Evolutionary conservation across 2,797 vertebrate genomes (phyloP), one percentile per base, ranked within the genome.

Genomic region (Premnoplex brunnescens): DNA sequence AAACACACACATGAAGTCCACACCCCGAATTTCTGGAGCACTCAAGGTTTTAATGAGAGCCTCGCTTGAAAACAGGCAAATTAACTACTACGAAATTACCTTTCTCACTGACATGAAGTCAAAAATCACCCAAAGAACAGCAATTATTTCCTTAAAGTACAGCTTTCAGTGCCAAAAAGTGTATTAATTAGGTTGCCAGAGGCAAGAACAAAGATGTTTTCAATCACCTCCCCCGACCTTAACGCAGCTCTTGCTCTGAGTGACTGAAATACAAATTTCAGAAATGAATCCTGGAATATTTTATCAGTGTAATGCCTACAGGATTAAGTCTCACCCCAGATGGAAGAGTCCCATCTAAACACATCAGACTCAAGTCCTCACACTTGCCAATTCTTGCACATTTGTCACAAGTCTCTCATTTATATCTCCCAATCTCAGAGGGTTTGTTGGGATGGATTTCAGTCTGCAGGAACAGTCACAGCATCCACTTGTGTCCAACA

Each of bases 131-230:
- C 77, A 21, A 63, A 95, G 89, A 91, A 63, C 58, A 39, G 91
- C 89, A 94, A 96, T 93, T 88, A 93, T n/a, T 54, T 69, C 91
- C 85, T 76, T 51, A 10, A 87, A 91, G 74, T 44, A 19, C 68
- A 72, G 75, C 60, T 84, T n/a, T 48, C 90, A 11, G 37, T 34
- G 83, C 88, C 91, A 89, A 44, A 95, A 95, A 73, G 43, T 23
- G 30, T 41, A 84, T 84, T 93, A 95, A 96, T 96, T 62, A 91
- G 78, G 72, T 54, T 75, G 86, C 90, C 81, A 89, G 78, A 80
- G 77, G 93, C 88, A n/a, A 88, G 72, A 66, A 74, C 52, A 91
- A 79, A 92, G 86, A 82, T 48, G 43, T 27, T 83, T 39, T 26
- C 91, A 83, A 34, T 76, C 79, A 88, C 90, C 91, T 92, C 55